Evolutionary conservation across 1,140 invertebrate species (phyloP), one percentile per base, ranked within the genome.

Genomic region (Drosophila persimilis): DNA sequence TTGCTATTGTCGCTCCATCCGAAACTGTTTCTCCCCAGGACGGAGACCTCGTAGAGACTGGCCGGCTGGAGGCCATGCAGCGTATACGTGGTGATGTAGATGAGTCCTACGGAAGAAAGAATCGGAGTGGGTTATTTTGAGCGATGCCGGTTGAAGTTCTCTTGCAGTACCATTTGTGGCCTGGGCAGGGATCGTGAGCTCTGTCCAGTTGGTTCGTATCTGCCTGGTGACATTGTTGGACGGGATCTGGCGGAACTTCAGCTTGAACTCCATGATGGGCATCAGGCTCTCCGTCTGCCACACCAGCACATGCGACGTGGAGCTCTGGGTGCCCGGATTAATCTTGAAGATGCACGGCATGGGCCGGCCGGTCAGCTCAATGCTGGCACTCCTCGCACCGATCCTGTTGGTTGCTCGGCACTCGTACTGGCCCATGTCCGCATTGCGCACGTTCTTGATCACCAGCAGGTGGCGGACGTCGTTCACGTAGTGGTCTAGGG

Each of bases 391-490:
- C 20, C 88, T 92, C 15, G 79, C 91, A 2, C 96, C 96, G 6
- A 96, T 86, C 15, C 93, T 93, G 89, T 97, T 97, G 35, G 94
- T 93, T 0, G 95, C 96, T 26, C 94, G 93, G 89, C 96, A 97
- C 0, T 95, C 94, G 83, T 97, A 97, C 70, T 94, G 93, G 0
- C 96, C 96, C 59, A 97, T 94, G 90, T 97, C 96, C 1, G 92
- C 91, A 45, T 93, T 92, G 9, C 93, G 92, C 0, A 96, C 94
- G n/a, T 93, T 94, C 47, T 93, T 93, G 60, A 97, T 94, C 35
- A 95, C 92, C 26, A 97, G 89, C 71, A 93, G 93, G 72, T 96
- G 93, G 35, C 93, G 92, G 6, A 77, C 73, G 11, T 76, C 73
- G 1, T 79, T 85, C 7, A 86, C 77, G 50, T 90, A 90, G 29